Base-by-base conservation (phyloP, 2,888 invertebrate genomes). In the Torymus aiolomorphi region DNA sequence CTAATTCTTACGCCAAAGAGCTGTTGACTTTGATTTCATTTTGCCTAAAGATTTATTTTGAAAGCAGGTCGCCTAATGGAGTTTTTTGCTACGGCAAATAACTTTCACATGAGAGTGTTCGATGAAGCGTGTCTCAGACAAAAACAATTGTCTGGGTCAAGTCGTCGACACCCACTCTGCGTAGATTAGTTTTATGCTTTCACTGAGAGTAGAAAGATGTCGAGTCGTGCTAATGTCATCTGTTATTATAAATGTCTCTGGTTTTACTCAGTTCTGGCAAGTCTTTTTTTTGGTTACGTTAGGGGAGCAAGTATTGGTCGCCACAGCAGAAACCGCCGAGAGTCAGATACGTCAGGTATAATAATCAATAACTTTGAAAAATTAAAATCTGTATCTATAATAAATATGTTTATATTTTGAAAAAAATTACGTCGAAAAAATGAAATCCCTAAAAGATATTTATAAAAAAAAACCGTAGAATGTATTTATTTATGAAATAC, bases 81-180 rank as follows among this genome's bases (percentile, higher is more conserved):
- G 13, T 16, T 76, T 81, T 78, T 81, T 65, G 31, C 18, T n/a
- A 14, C 12, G 14, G 13, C 31, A 73, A 76, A 76, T 76, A 77
- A 83, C 86, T 86, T 86, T 86, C 86, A 85, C 85, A 80, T 80
- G 80, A 85, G 75, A 76, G 73, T 76, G 82, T 73, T 83, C 82
- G 80, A 70, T 84, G 80, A 83, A 85, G 85, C 86, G 83, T 85
- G 59, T 16, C 75, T 54, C 2, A 42, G 42, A 65, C 52, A 83
- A 84, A 83, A 84, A 82, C 73, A 72, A 78, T 18, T 52, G 54
- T 12, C 49, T 80, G 11, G 72, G 62, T 76, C 54, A 67, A 70
- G 74, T 31, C 65, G 54, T 8, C 13, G 54, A 12, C 56, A 73
- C 31, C 52, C 14, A 66, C 66, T 62, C 61, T n/a, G n/a, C n/a